Percentiles rank a stretch among this genome's conserved stretches.
phyloP scores from a whole-genome alignment of 2,797 vertebrate species.

The Periparus ater region DNA sequence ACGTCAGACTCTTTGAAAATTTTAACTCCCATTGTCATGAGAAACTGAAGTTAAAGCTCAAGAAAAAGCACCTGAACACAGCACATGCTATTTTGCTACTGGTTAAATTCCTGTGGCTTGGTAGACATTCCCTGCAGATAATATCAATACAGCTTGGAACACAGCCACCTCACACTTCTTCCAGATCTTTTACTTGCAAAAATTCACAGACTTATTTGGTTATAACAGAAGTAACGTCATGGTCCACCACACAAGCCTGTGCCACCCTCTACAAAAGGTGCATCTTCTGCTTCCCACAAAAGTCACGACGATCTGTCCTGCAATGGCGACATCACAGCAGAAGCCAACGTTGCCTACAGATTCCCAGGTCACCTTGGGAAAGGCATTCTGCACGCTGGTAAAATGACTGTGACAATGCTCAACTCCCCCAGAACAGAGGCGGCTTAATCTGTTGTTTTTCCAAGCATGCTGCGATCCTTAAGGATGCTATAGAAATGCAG shows the following conservation, averaged over 20 bases:
- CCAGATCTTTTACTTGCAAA: slow-evolving; percentile 18
- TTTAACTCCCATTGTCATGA: not conserved
- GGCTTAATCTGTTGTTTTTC: slow-evolving; percentile 7
- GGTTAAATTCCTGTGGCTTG: slow-evolving; percentile 47
- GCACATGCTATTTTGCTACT: not conserved
- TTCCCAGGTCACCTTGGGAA: slow-evolving; percentile 10
- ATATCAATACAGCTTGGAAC: slow-evolving; percentile 9
- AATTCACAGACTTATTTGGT: not conserved
- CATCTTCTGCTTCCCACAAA: not conserved
- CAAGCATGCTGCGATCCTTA: not conserved
- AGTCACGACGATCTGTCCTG: not conserved
- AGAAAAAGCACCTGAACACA: not conserved
- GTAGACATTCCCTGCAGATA: slow-evolving; percentile 24
- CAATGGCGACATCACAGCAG: not conserved
- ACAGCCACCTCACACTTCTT: not conserved
- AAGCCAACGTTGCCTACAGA: not conserved
- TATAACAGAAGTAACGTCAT: not conserved
- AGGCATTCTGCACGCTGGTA: not conserved
- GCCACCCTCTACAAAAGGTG: not conserved
- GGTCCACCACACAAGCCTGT: not conserved
- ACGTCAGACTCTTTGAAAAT: not conserved
- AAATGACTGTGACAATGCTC: not conserved
- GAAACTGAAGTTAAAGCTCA: not conserved
- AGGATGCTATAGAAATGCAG: slow-evolving; percentile 41
- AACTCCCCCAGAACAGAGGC: not conserved